Evolutionary conservation across 2,888 invertebrate species (phyloP), one percentile per base, ranked within the genome.

Genomic region (Melinaea menophilus): DNA sequence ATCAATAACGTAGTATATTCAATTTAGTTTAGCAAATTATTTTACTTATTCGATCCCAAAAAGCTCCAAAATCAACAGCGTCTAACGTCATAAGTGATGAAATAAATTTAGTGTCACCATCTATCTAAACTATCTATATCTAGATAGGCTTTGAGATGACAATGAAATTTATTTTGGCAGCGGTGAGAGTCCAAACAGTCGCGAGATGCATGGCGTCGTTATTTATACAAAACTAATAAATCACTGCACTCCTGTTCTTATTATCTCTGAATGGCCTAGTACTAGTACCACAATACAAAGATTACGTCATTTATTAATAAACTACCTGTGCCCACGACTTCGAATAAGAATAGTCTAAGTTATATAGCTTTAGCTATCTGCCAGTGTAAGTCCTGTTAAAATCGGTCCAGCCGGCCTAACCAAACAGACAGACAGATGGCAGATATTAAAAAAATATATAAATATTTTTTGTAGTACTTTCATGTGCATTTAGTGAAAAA

Each of bases 151-250:
- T 76, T 77, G 74, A 78, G 76, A 79, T 78, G 73, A 80, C 79
- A 79, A 79, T 80, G 74, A 74, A 74, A 70, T 73, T 68, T 62
- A 69, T 79, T 72, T 81, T 83, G 82, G 83, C 83, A 81, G 71
- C 72, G 69, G 68, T 60, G 55, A 64, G 65, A 66, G 78, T 78
- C 80, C 73, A 61, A 69, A 69, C 71, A 74, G 79, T 78, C 75
- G 67, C 69, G 69, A 61, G 66, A 67, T 71, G 69, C 69, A 72
- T 66, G 62, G 63, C 58, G 58, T 59, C 62, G 66, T 70, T 69
- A 68, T 69, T 69, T 67, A 68, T 69, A 69, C 62, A 66, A 58
- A 58, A 59, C 45, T 48, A 59, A 71, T 68, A 69, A 70, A 68
- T 67, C 65, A 67, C 33, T 67, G 64, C 64, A 64, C 63, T 65